Base-by-base conservation (phyloP, 1,140 invertebrate species). In the Portunus trituberculatus region DNA sequence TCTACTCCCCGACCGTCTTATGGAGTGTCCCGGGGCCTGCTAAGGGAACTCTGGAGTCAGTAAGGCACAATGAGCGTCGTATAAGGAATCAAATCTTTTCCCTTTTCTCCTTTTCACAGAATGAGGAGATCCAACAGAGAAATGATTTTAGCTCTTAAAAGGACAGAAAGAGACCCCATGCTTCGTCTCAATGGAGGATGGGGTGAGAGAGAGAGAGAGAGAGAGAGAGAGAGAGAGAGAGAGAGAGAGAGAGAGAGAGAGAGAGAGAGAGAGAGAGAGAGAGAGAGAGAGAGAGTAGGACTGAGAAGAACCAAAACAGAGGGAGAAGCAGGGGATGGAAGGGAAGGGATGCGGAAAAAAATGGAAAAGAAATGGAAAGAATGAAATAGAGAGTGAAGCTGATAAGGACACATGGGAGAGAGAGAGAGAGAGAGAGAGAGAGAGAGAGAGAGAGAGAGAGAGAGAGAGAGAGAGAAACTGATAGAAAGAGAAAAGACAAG, bases 391-490 rank as follows among this genome's bases (percentile, higher is more conserved):
- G 32, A 6, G 7, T 8, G 45, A 59, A 0, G 46, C 2, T 1
- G 0, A n/a, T 4, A 16, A n/a, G 31, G 25, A 0, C 4, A 28
- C 20, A n/a, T 3, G 89, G 28, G 32, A 91, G 46, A 91, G 32
- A 52, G 89, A 48, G 6, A 48, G 6, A 48, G 28, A 48, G 32
- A 91, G 89, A 91, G 39, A 46, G 89, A 91, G 89, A 91, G 89
- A 91, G 89, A 91, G 89, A 91, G 89, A 91, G 89, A 91, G 89
- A 48, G 45, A 48, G 45, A 91, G 89, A 91, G 45, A 91, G 45
- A 48, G 45, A 48, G 45, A 48, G 45, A 48, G 45, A 91, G 39
- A 91, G 89, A 91, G 89, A 91, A 45, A 89, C 29, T 12, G 87
- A 48, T 32, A 91, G 12, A 10, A 59, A 20, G 52, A 4, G 16